Percentiles rank a stretch among this genome's conserved stretches.
Evolutionary conservation across 2,797 vertebrate species (phyloP).

Genomic region (Chromis chromis): DNA sequence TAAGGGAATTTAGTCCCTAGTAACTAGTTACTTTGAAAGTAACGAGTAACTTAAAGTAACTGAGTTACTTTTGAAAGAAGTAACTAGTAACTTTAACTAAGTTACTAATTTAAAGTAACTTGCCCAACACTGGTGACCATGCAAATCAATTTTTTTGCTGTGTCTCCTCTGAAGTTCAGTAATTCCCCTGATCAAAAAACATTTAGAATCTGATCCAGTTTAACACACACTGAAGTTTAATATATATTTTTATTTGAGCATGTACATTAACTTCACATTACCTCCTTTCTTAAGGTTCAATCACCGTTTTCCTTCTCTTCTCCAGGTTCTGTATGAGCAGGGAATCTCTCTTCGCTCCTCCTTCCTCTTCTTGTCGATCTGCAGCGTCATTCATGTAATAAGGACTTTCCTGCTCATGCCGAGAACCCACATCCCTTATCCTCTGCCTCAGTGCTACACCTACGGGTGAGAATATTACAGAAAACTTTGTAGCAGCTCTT

Average conservation of each 20-base stretch:
- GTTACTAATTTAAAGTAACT: too few species aligned
- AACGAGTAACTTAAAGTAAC: too few species aligned
- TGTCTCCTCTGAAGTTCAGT: too few species aligned
- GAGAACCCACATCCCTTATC: slow-evolving; percentile 85
- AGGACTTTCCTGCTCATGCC: slow-evolving; percentile 91
- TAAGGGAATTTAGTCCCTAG: too few species aligned
- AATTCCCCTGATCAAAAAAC: too few species aligned
- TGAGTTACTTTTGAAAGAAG: too few species aligned
- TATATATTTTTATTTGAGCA: neutral
- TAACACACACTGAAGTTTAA: neutral
- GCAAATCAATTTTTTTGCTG: too few species aligned
- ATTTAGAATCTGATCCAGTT: too few species aligned
- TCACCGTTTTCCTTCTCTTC: neutral
- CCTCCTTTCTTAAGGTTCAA: neutral
- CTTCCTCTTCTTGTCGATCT: slow-evolving; percentile 87
- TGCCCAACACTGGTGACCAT: too few species aligned
- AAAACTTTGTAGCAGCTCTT: neutral
- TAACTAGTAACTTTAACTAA: too few species aligned
- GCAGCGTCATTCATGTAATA: slow-evolving; percentile 85
- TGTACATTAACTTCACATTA: neutral
- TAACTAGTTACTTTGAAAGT: too few species aligned
- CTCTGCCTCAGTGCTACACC: slow-evolving; percentile 82
- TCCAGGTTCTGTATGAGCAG: slow-evolving; percentile 87
- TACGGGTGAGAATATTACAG: slow-evolving; percentile 85
- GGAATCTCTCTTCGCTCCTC: slow-evolving; percentile 80